Base-by-base conservation (phyloP, 1,140 invertebrate species). In the Notospermus geniculatus region DNA sequence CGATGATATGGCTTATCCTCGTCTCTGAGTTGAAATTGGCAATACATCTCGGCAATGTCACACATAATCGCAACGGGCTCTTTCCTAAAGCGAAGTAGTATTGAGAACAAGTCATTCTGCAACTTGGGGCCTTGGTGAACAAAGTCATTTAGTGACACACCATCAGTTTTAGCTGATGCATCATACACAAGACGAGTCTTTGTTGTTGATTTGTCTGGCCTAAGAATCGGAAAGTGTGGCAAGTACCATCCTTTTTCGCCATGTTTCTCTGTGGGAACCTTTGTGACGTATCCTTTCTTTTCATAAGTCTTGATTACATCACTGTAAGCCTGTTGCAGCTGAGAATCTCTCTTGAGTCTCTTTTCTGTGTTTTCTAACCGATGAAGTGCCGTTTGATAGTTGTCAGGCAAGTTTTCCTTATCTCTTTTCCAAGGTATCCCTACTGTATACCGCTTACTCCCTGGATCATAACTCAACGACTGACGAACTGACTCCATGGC, bases 41-140 rank as follows among this genome's bases (percentile, higher is more conserved):
- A 29, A 50, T 59, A 66, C 64, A 68, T 68, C 57, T 68, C 61
- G 28, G 50, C 23, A 1, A 68, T 66, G 28, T 68, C 63, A 39
- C 64, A 58, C 0, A 58, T 43, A 2, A 72, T 25, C 2, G 62
- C 68, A 1, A 73, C 56, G 27, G 36, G 43, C 13, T 64, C 11
- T 11, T 52, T 36, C 5, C 72, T 56, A 62, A 73, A 73, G 36
- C 66, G 43, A 0, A 70, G 25, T 2, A 73, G 46, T 0, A 72
- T 63, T 41, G 36, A 57, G 45, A 67, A 58, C 15, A 72, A 32
- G 22, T 60, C 56, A 50, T 43, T 71, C 70, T 83, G 79, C 0
- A 84, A 43, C 57, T 73, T 73, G 19, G 82, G 79, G 1, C 74
- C 74, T 19, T 28, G 25, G 17, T 66, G 29, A 27, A 75, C 54